Evolutionary conservation across 2,797 vertebrate genomes (phyloP), one percentile per base, ranked within the genome.

Genomic region (Xenops minutus): DNA sequence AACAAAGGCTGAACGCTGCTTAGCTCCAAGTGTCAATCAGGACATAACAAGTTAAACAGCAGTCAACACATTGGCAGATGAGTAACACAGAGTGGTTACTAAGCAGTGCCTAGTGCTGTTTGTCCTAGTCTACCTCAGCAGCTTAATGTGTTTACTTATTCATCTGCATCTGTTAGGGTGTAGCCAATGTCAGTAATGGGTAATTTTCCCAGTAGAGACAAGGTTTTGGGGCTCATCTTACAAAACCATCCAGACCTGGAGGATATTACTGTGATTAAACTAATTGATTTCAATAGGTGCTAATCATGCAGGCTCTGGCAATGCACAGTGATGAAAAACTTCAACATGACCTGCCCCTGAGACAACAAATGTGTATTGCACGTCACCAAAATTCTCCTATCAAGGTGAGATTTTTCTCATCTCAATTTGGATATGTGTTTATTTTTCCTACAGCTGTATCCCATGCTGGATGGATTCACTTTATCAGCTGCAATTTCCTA

Each of bases 101-200:
- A 96, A 96, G 96, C 96, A 96, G 84, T 71, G 85, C 83, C 0
- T 51, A 86, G 68, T 79, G 91, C 81, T 96, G 91, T 96, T 96
- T 96, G 91, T 92, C 92, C 91, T 93, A 51, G 56, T 71, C 93
- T 74, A 94, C 95, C 95, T 96, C 92, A 75, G 96, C 86, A 96
- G 94, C 88, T 93, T 93, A 89, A 93, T 94, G 84, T 96, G 92
- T 97, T 97, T 96, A 93, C 94, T 97, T 96, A 97, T 97, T 97
- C 96, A 97, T 95, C 94, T 96, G 91, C 96, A 97, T 96, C 95
- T 97, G 95, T 74, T 92, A 96, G 94, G 94, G 96, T 96, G 94
- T 94, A 93, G 88, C 86, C 94, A 80, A 9, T 82, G 92, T 94
- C 94, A 95, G 84, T 61, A 92, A 61, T 77, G 95, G 94, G 72